Evolutionary conservation across 1,140 invertebrate species (phyloP), one percentile per base, ranked within the genome.

Genomic region (Leptinotarsa texana): DNA sequence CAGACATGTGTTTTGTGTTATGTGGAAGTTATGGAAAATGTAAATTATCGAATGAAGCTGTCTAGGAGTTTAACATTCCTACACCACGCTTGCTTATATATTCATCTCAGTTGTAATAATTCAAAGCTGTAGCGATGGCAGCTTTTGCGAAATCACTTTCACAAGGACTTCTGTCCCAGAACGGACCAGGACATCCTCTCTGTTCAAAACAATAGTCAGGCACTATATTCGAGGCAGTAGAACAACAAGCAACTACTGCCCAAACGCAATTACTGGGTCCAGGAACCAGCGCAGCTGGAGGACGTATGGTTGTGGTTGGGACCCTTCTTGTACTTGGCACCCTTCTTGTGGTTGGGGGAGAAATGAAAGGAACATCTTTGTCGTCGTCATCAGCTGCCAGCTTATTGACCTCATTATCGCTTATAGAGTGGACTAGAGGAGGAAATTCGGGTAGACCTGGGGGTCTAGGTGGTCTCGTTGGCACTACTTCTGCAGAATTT

Each of bases 201-300:
- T 87, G 82, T 79, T 91, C 90, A 82, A 93, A 93, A 81, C 92
- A 93, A 6, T 84, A 84, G 74, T 88, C 88, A 74, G 83, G 86
- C 62, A 87, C 84, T 74, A 77, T 77, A 72, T 63, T 76, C 63
- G 80, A 75, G 3, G 77, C 84, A 11, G 82, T 80, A 27, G 87
- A 86, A 77, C 92, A 93, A 80, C 92, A 93, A 24, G 89, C 88
- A 13, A 92, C 84, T 6, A 93, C 88, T 0, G 92, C 91, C 88
- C 89, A 90, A 27, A 92, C 88, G 80, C 92, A 93, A 47, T 84
- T 81, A 74, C 80, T 84, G 13, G 80, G 80, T 17, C 75, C 75
- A 42, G 62, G 66, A 4, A 61, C 21, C 5, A 17, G 3, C 4
- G 70, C 67, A n/a, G 82, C 81, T 69, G 18, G 71, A 63, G n/a